Evolutionary conservation across 64 coral and sea anemone species (phyloP).

Genomic region (Dendronephthya gigantea): DNA sequence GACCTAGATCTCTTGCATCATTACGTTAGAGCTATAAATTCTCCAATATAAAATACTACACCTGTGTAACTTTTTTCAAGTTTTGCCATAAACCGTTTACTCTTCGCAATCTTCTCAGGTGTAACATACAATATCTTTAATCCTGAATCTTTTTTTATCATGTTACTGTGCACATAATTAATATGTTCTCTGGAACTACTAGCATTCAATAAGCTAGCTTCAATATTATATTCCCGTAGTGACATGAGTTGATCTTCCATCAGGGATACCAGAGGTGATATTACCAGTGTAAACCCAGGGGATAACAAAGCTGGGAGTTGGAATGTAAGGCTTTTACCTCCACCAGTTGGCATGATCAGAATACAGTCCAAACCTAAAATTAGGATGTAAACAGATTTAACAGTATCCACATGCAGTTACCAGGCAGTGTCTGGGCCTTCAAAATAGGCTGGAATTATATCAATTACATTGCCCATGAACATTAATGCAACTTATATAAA

Average conservation of each 20-base stretch:
- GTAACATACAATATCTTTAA: constrained; percentile 86
- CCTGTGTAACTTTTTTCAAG: constrained; percentile 73
- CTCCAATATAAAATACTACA: background rate
- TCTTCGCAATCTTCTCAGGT: constrained; percentile 92
- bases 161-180: constrained; percentile 55
- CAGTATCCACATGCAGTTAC: too few relatives aligned
- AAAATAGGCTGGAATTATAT: too few relatives aligned
- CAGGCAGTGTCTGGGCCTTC: too few relatives aligned
- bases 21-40: background rate
- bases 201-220: constrained; percentile 53
- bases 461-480: too few relatives aligned
- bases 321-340: constrained; percentile 81
- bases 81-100: constrained; percentile 89
- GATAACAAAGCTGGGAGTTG: constrained; percentile 83
- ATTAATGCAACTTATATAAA: too few relatives aligned
- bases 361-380: constrained; percentile 77
- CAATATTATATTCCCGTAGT: constrained; percentile 46
- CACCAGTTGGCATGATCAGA: constrained; percentile 86
- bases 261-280: constrained; percentile 72
- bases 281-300: constrained; percentile 68
- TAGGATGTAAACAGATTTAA: too few relatives aligned
- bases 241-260: constrained; percentile 95
- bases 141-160: constrained; percentile 56
- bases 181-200: constrained; percentile 64
- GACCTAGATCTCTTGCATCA: too few relatives aligned